Base-by-base conservation (phyloP, 1,140 invertebrate genomes). In the Lordiphosa stackelbergi region DNA sequence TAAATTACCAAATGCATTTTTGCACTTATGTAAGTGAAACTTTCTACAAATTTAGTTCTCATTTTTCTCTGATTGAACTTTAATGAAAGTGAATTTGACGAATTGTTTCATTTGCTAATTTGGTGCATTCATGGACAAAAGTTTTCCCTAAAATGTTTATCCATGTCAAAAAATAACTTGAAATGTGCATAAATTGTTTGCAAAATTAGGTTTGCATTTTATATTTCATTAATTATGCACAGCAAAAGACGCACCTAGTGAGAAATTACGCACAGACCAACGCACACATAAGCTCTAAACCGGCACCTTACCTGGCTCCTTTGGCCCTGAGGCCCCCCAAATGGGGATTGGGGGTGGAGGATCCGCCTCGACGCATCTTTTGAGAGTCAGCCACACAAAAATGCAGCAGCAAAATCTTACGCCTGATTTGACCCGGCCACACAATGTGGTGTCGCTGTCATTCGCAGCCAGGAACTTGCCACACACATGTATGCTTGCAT, bases 201-300 rank as follows among this genome's bases (percentile, higher is more conserved):
- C 9, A 61, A 66, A 77, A 70, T 74, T 66, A 49, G 36, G 53
- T 45, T 78, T 73, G 77, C 78, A 84, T 85, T 83, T 84, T 73
- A 84, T 78, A 85, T 55, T 73, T 85, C 46, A 85, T 84, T 84
- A 84, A 84, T 78, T 84, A 84, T 84, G 78, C 69, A 83, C 69
- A 77, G 54, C 51, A 49, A 47, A 46, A 41, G 31, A 42, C 9
- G 38, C 3, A 28, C 49, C 13, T 24, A 11, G 13, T 54, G 37
- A 13, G 40, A 43, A 54, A 81, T 81, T 81, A 83, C 77, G 77
- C 71, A 81, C 78, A 83, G 72, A 31, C 78, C 78, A 84, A 77
- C 64, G 77, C 72, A 73, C 75, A 75, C 54, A 43, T 54, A 46
- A 57, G 38, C 47, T 0, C 4, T 5, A 31, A 31, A 8, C 5